Base-by-base conservation (phyloP, 2,888 invertebrate species). In the Spodoptera picta region DNA sequence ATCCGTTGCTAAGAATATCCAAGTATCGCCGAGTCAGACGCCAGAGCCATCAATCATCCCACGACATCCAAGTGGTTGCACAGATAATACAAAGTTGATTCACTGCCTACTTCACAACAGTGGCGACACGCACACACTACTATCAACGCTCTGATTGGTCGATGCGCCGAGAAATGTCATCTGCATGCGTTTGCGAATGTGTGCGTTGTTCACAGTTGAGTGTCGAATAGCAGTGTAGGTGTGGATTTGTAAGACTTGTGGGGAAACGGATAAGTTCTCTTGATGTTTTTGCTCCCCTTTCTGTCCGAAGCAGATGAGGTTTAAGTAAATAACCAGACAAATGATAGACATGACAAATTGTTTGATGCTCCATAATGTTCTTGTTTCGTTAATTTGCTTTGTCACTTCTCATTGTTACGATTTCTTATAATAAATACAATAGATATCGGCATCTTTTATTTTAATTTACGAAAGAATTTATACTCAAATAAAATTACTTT, bases 281-380 rank as follows among this genome's bases (percentile, higher is more conserved):
- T 43, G 60, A 57, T 63, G 72, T 90, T 90, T 88, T 90, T 87
- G 83, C 75, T 78, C 82, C 84, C 84, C 83, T 73, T 48, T 60
- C 82, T 87, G 88, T 90, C 87, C 80, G 69, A 69, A 74, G 73
- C 91, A 91, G 89, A 87, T 85, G 87, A 87, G 84, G 71, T 83
- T 83, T 83, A 87, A 87, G 86, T 87, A 87, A 89, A 89, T 89
- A 87, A 78, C 80, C 80, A 86, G 87, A 89, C 90, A 87, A 90
- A 90, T 90, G 89, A 90, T 85, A 78, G 83, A 81, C 83, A 80
- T 87, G 90, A 89, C 86, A 90, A 90, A 90, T 90, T 85, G 85
- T 84, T 82, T 80, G 73, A 78, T 84, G 81, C 78, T 85, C 72
- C 82, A 79, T 84, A 86, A 83, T 84, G 81, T 85, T 81, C 82